Evolutionary conservation across 2,113 vertebrate species (phyloP).

Genomic region (Cyanocitta stelleri): DNA sequence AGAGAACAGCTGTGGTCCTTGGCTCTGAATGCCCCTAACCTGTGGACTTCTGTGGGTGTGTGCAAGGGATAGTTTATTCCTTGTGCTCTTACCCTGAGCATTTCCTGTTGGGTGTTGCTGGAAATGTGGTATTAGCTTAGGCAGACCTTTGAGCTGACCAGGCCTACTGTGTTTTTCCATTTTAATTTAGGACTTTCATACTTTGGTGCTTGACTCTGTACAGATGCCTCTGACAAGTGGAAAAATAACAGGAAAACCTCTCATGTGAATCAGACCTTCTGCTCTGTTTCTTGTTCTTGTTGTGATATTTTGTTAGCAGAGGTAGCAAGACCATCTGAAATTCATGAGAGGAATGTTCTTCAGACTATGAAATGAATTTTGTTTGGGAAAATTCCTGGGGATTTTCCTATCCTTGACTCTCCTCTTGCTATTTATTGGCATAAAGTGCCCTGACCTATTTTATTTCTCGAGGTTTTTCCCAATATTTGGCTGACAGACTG

Average conservation of each 20-base stretch:
- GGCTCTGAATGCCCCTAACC: background rate
- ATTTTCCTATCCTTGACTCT: slow-evolving; percentile 26
- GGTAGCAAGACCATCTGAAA: background rate
- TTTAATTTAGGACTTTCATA: background rate
- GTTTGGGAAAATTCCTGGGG: background rate
- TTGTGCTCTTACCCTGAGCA: background rate
- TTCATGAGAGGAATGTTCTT: background rate
- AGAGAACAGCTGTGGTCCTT: background rate
- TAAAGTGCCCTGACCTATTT: background rate
- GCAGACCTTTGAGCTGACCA: background rate
- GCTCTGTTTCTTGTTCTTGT: background rate
- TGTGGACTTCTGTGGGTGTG: background rate
- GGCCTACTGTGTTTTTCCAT: background rate
- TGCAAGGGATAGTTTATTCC: background rate
- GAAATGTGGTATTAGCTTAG: background rate
- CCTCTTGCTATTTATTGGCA: background rate
- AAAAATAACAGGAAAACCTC: background rate
- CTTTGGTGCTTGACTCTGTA: background rate
- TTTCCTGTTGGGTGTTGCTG: background rate
- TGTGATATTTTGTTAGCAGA: background rate
- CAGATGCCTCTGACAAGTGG: background rate
- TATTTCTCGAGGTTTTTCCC: background rate
- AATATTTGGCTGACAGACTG: background rate
- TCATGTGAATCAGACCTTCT: background rate
- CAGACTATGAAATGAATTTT: background rate